These are phyloP conservation scores for Drosophila willistoni DNA, from an alignment of 1,140 invertebrate species.

Conservation along the genomic window DNA sequence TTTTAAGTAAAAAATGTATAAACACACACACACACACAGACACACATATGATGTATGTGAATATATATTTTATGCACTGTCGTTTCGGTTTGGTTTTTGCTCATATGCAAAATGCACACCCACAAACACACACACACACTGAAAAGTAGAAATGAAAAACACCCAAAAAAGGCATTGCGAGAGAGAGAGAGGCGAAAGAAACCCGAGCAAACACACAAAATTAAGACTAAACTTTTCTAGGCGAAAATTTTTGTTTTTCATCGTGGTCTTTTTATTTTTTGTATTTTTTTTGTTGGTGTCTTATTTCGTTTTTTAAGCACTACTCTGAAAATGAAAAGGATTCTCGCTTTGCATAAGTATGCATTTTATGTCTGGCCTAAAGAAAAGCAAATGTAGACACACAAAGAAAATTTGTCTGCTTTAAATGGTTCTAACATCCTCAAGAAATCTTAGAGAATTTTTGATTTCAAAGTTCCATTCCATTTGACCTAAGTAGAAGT, in stretches of 20 bases:
- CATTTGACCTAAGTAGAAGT: too few species aligned
- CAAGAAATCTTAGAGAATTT: too few species aligned
- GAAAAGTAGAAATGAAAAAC: constrained; percentile 10
- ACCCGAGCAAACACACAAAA: constrained; percentile 19
- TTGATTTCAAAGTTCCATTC: too few species aligned
- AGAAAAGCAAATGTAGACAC: too few species aligned
- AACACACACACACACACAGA: neutral
- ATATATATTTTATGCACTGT: constrained; percentile 76
- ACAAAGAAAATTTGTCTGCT: too few species aligned
- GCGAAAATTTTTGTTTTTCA: constrained; percentile 45
- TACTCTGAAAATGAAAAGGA: constrained; percentile 5
- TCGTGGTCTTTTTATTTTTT: constrained; percentile 37
- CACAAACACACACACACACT: neutral
- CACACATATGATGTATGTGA: neutral
- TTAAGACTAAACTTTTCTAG: constrained; percentile 55
- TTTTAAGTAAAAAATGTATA: constrained; percentile 58
- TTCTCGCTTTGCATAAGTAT: neutral
- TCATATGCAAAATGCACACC: constrained; percentile 36
- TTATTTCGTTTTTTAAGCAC: neutral
- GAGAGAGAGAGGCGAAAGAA: neutral
- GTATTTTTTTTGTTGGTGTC: neutral
- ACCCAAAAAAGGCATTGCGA: neutral
- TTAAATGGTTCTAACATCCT: too few species aligned
- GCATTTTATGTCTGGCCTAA: too few species aligned
- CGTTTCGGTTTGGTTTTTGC: constrained; percentile 50